Evolutionary conservation across 2,888 invertebrate species (phyloP).

Genomic region (Agrotis clavis): DNA sequence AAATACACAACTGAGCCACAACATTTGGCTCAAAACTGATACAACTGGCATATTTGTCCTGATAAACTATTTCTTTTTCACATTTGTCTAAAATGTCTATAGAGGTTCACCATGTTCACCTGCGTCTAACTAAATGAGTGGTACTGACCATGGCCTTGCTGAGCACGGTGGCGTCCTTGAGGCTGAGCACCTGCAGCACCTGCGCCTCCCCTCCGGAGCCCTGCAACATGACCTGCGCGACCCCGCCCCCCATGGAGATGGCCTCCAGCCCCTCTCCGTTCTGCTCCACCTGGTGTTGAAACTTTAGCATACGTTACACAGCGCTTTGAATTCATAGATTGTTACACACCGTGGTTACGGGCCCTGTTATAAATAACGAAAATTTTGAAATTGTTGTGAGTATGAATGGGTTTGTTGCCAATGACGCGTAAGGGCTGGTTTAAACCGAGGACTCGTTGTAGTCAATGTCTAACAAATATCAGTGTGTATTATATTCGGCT

Average conservation of each 20-base stretch:
- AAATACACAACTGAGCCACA: neutral
- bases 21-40: neutral
- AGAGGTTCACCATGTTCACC: neutral
- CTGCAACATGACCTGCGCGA: constrained; percentile 96
- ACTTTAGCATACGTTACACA: constrained; percentile 37
- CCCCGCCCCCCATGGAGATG: constrained; percentile 94
- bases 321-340: constrained; percentile 19
- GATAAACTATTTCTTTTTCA: no score
- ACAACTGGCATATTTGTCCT: neutral
- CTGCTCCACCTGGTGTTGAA: constrained; percentile 93
- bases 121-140: neutral
- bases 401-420: neutral
- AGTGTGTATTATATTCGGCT: neutral
- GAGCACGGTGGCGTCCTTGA: constrained; percentile 96
- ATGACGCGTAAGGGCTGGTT: neutral
- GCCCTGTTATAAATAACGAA: neutral
- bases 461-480: neutral
- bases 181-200: constrained; percentile 95
- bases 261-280: constrained; percentile 94
- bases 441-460: neutral
- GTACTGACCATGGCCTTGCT: constrained; percentile 94
- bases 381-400: neutral
- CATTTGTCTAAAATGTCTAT: no score
- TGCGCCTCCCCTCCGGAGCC: constrained; percentile 92
- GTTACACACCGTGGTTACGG: neutral